Evolutionary conservation across 2,797 vertebrate species (phyloP).

Genomic region (Danio kyathit): DNA sequence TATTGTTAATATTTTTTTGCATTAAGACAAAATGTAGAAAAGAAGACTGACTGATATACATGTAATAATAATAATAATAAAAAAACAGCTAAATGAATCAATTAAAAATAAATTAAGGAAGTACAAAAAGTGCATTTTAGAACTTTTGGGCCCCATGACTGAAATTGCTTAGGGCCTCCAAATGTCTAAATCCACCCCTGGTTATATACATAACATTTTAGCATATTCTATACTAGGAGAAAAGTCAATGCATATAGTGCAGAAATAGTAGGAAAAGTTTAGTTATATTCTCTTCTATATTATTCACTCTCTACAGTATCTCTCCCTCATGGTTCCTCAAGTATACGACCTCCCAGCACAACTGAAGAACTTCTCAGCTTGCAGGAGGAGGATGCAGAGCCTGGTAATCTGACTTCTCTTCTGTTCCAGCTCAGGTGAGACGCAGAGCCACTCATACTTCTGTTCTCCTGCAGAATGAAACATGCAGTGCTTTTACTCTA

Average conservation of each 20-base stretch:
- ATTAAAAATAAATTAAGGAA: too few relatives aligned
- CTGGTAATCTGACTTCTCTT: constrained; percentile 37
- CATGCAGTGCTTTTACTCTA: constrained; percentile 27
- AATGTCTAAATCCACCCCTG: too few relatives aligned
- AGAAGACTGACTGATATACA: too few relatives aligned
- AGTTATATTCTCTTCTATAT: not conserved
- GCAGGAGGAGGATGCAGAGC: not conserved
- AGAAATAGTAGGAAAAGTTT: not conserved
- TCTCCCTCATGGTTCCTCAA: not conserved
- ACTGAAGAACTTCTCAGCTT: constrained; percentile 17
- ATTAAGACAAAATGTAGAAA: too few relatives aligned
- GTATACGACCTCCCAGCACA: constrained; percentile 28
- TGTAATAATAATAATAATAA: too few relatives aligned
- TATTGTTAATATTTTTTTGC: too few relatives aligned
- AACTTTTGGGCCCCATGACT: too few relatives aligned
- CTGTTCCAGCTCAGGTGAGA: constrained; percentile 36
- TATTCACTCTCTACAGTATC: not conserved
- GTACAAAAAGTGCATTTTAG: too few relatives aligned
- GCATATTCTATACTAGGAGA: not conserved
- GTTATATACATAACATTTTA: not conserved
- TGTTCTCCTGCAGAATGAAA: constrained; percentile 31
- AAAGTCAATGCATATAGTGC: not conserved
- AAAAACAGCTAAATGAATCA: too few relatives aligned
- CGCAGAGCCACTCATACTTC: constrained; percentile 1
- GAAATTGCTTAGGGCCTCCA: too few relatives aligned